phyloP scores from a whole-genome alignment of 2,888 invertebrate species.

The Polyommatus icarus region DNA sequence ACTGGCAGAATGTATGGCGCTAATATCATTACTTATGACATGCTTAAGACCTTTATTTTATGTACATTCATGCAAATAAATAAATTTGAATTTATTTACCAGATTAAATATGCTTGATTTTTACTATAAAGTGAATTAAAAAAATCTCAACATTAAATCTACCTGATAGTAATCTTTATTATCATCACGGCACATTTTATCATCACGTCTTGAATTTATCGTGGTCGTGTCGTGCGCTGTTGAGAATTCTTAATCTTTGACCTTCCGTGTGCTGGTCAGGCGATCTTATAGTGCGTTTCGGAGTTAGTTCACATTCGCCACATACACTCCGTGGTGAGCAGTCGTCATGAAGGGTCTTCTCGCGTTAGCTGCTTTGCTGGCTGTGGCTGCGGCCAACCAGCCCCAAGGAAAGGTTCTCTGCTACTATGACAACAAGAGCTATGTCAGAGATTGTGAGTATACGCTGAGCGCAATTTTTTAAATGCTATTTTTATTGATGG shows the following conservation, averaged over 20 bases:
- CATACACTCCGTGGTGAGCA: slow-evolving; percentile 59
- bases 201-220: not conserved
- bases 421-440: slow-evolving; percentile 86
- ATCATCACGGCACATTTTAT: not conserved
- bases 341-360: slow-evolving; percentile 63
- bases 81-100: no score
- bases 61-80: no score
- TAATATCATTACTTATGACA: no score
- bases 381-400: slow-evolving; percentile 58
- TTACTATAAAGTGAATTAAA: not conserved
- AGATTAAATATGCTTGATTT: not conserved
- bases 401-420: slow-evolving; percentile 84
- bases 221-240: slow-evolving; percentile 33
- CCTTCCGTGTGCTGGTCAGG: slow-evolving; percentile 43
- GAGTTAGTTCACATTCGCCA: slow-evolving; percentile 60
- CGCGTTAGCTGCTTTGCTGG: slow-evolving; percentile 55
- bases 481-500: not conserved
- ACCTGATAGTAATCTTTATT: not conserved
- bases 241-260: slow-evolving; percentile 46
- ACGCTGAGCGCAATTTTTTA: slow-evolving; percentile 31
- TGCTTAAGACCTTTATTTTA: no score
- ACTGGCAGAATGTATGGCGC: no score
- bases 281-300: slow-evolving; percentile 32
- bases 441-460: slow-evolving; percentile 84
- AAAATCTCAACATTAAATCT: not conserved